A percentile compares a stretch with the other conserved stretches of the same genome.
phyloP scores from a whole-genome alignment of 2,888 invertebrate genomes.

The Cinara cedri region DNA sequence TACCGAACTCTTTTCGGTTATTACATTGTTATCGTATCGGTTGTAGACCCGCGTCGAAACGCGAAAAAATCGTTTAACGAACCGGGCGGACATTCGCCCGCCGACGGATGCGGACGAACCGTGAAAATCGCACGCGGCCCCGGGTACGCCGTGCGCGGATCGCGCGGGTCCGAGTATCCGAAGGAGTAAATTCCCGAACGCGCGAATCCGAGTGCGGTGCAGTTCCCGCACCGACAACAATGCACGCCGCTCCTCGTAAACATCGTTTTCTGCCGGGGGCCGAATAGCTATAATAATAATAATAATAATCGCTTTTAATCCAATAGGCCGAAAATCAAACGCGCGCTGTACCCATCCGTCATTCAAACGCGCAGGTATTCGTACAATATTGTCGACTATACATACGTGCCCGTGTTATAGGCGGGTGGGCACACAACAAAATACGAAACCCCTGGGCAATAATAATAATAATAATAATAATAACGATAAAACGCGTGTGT shows the following conservation, averaged over 20 bases:
- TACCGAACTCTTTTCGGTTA: too few species aligned
- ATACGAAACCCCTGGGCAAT: slow-evolving; percentile 22
- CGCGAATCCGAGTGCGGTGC: neutral
- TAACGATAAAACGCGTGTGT: slow-evolving; percentile 28
- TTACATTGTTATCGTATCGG: too few species aligned
- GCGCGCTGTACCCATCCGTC: slow-evolving; percentile 25
- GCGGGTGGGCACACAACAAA: neutral
- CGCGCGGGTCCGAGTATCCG: neutral
- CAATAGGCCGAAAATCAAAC: slow-evolving; percentile 56
- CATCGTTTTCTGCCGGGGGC: slow-evolving; percentile 12
- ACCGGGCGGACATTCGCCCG: too few species aligned
- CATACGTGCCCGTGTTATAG: too few species aligned
- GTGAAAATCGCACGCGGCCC: too few species aligned
- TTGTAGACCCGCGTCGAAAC: too few species aligned
- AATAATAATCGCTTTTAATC: slow-evolving; percentile 45
- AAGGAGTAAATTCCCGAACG: neutral
- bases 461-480: slow-evolving; percentile 28
- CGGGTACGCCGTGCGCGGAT: too few species aligned
- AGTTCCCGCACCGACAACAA: slow-evolving; percentile 16
- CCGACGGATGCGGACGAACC: too few species aligned
- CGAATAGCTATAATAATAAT: neutral
- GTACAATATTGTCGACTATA: too few species aligned
- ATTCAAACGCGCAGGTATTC: neutral
- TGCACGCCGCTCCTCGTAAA: slow-evolving; percentile 24
- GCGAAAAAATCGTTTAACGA: too few species aligned